Base-by-base conservation (phyloP, 2,888 invertebrate species). In the Temnothorax rugatulus region DNA sequence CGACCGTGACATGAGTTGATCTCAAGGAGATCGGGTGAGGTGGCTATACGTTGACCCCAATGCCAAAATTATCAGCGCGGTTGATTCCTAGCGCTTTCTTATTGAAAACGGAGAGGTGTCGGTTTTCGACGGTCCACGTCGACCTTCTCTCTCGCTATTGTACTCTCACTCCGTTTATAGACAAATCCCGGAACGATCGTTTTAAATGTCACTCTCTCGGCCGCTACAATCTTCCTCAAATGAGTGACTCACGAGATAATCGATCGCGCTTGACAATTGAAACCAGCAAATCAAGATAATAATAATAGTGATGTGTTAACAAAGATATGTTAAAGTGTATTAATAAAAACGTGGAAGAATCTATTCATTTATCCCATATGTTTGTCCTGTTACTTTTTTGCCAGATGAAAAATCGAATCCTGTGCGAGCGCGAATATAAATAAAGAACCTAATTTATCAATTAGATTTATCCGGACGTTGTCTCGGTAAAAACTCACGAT, bases 1-100 rank as follows among this genome's bases (percentile, higher is more conserved):
- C 92, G 93, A 92, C 93, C 93, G 89, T 93, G 93, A 93, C 93
- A 93, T 90, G 92, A 90, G 92, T 92, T 89, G 90, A 92, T 87
- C 34, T 90, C 93, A 94, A 94, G 93, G 93, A 91, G 92, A 93
- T 93, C 93, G 90, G 89, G 91, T 87, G 89, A 91, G 89, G 83
- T 74, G 61, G 88, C 89, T 87, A 86, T 89, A 88, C 84, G 82
- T 88, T 90, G 90, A 91, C 90, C 89, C 88, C 89, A 90, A 92
- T 93, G 90, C 91, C 92, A 91, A 92, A 93, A 92, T 91, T 88
- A 86, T 57, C 84, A 29, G 63, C 44, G 76, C 52, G 15, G 18
- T 8, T 15, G 52, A 63, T 82, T 63, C 63, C 29, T 54, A 52
- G 74, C 38, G 38, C n/a, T 61, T 63, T 82, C 29, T 66, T 77